These are phyloP conservation scores for Calonectris borealis DNA, from an alignment of 2,113 vertebrate species.

Conservation along the genomic window DNA sequence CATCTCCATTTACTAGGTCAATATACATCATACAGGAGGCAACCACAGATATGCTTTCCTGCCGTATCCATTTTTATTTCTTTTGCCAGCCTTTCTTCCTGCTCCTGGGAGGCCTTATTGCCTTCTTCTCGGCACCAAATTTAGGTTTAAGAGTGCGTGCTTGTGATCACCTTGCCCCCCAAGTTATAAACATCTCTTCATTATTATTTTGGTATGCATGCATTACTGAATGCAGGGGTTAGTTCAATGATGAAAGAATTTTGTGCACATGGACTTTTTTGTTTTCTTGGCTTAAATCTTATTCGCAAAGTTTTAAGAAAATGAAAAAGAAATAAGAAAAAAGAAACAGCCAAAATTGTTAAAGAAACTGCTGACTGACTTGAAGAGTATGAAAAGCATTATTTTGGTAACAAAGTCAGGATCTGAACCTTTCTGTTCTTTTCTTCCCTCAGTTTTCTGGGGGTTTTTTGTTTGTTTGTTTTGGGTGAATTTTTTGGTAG, in stretches of 20 bases:
- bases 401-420: not conserved
- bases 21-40: slow-evolving; percentile 28
- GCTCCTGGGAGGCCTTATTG: not conserved
- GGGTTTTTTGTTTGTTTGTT: not conserved
- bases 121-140: not conserved
- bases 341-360: not conserved
- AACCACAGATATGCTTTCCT: slow-evolving; percentile 31
- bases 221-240: not conserved
- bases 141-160: not conserved
- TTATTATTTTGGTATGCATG: not conserved
- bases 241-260: not conserved
- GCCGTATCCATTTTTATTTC: not conserved
- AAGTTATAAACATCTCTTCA: not conserved
- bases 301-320: not conserved
- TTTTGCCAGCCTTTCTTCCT: not conserved
- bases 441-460: not conserved
- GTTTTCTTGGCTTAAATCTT: not conserved
- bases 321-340: not conserved
- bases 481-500: not conserved
- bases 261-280: not conserved
- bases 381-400: not conserved
- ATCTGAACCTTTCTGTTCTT: not conserved
- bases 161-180: not conserved
- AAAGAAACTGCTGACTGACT: not conserved
- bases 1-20: slow-evolving; percentile 63